A percentile compares a stretch with the other conserved stretches of the same genome.
phyloP scores from a whole-genome alignment of 2,888 invertebrate genomes.

The Matsumyia berberina region DNA sequence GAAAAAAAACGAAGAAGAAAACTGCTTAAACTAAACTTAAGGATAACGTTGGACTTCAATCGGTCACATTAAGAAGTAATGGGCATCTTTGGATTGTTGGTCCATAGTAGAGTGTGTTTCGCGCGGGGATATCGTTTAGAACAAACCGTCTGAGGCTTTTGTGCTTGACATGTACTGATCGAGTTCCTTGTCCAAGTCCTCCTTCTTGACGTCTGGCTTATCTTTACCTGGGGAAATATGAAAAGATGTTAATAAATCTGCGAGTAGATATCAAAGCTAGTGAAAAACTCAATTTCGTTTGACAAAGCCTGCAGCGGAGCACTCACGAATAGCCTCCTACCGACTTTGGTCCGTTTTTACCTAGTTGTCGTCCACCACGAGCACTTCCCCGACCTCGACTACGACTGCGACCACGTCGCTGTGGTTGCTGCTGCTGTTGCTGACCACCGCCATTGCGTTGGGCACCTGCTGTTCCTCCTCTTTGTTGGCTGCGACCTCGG shows the following conservation, averaged over 20 bases:
- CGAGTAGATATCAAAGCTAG: conserved; percentile 3
- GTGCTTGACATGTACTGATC: conserved; percentile 90
- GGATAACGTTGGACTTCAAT: conserved; percentile 5
- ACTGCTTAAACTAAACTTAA: conserved; percentile 33
- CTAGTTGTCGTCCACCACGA: conserved; percentile 79
- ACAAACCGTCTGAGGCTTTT: conserved; percentile 81
- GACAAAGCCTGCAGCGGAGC: conserved; percentile 66
- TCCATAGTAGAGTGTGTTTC: conserved; percentile 1
- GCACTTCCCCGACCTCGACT: conserved; percentile 79
- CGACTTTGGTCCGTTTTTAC: conserved; percentile 80
- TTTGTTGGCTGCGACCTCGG: conserved; percentile 80
- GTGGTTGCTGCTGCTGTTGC: conserved; percentile 77
- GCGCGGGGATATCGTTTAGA: conserved; percentile 7
- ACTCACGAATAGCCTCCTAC: conserved; percentile 65
- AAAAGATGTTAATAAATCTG: conserved; percentile 38
- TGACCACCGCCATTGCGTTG: conserved; percentile 72
- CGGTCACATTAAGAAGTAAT: neutral
- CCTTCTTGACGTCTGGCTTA: conserved; percentile 84
- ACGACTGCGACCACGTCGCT: conserved; percentile 82
- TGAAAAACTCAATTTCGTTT: conserved; percentile 61
- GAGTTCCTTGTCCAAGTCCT: conserved; percentile 88
- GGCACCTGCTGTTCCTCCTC: conserved; percentile 71
- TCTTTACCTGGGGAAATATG: conserved; percentile 76
- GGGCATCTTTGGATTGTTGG: conserved; percentile 15
- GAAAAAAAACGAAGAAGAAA: conserved; percentile 7